phyloP scores from a whole-genome alignment of 2,113 vertebrate species.

The Catharus fuscescens region DNA sequence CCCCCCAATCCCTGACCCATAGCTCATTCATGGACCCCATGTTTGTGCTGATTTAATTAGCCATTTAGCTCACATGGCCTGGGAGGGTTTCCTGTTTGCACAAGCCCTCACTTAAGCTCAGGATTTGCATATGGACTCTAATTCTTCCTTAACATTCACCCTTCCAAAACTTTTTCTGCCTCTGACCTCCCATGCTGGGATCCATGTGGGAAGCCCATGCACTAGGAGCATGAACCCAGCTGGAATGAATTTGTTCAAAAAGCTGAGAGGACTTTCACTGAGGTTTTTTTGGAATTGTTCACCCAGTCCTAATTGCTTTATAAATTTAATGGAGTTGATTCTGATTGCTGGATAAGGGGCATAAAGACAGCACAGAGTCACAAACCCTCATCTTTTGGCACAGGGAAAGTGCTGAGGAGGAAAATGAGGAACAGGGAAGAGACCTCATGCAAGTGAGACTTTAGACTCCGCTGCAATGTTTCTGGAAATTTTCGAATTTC shows the following conservation, averaged over 20 bases:
- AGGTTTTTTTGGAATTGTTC: background rate
- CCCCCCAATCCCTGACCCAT: background rate
- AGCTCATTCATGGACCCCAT: background rate
- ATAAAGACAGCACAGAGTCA: background rate
- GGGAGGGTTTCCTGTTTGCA: background rate
- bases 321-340: background rate
- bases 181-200: background rate
- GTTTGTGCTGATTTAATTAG: constrained; percentile 25
- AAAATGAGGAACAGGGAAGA: background rate
- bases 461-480: background rate
- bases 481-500: background rate
- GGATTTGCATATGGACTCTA: constrained; percentile 12
- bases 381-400: rapidly evolving
- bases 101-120: background rate
- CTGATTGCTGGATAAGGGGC: background rate
- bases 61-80: background rate
- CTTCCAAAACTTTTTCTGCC: background rate
- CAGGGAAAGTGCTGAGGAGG: background rate
- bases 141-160: constrained; percentile 13
- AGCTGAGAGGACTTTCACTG: constrained; percentile 6
- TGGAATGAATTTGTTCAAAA: constrained; percentile 49
- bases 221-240: background rate
- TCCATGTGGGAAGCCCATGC: background rate
- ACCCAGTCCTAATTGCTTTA: background rate
- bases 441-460: rapidly evolving